Conservation (phyloP, 2,888 invertebrate genomes). For the Drosophila pseudotakahashii region DNA sequence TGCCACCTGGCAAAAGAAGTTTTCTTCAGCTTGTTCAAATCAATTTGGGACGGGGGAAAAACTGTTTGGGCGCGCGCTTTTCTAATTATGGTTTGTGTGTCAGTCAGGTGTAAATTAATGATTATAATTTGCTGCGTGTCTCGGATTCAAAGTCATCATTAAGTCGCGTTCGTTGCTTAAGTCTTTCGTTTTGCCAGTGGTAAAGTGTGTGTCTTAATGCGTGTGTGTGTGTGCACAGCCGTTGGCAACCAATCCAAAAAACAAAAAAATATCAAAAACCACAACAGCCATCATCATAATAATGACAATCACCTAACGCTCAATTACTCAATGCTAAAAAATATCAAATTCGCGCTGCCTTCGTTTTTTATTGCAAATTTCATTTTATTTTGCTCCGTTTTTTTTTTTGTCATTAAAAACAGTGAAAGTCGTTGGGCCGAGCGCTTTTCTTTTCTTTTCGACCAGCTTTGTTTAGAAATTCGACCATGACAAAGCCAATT, state of each 20-base stretch:
- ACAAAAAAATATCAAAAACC: constrained; percentile 15
- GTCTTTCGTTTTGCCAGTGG: constrained; percentile 67
- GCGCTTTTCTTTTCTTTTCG: constrained; percentile 57
- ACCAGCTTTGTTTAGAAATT: constrained; percentile 13
- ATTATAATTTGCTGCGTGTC: constrained; percentile 54
- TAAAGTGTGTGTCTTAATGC: constrained; percentile 24
- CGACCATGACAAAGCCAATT: constrained; percentile 47
- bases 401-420: constrained; percentile 54
- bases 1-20: constrained; percentile 61
- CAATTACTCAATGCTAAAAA: constrained; percentile 71
- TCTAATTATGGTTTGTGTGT: constrained; percentile 45
- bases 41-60: background rate
- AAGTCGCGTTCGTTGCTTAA: constrained; percentile 76
- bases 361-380: constrained; percentile 27
- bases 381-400: constrained; percentile 35
- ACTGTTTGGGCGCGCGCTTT: constrained; percentile 18
- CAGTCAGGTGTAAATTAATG: constrained; percentile 61
- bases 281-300: constrained; percentile 24
- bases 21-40: background rate
- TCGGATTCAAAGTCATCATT: constrained; percentile 63
- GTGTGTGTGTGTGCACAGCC: constrained; percentile 34
- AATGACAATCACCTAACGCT: constrained; percentile 43
- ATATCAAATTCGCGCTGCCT: constrained; percentile 59
- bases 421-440: constrained; percentile 67
- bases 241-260: constrained; percentile 39